These are phyloP conservation scores for Dicyrtomina minuta DNA, from an alignment of 2,888 invertebrate species.

Conservation along the genomic window DNA sequence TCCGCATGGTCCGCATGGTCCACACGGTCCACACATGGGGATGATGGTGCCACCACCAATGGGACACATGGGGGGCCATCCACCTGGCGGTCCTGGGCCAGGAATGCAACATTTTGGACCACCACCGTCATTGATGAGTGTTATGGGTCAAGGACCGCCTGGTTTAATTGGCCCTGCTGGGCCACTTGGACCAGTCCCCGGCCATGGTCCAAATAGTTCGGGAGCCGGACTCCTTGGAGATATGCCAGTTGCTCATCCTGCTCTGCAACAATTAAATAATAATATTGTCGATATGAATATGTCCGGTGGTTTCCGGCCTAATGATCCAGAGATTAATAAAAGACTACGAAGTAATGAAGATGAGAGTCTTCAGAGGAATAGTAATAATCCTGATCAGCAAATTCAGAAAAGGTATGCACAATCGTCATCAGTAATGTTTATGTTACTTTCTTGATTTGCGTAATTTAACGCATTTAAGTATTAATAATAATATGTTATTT, in stretches of 20 bases:
- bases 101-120: conserved; percentile 20
- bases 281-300: background rate
- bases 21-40: conserved; percentile 9
- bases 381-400: background rate
- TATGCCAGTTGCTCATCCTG: conserved; percentile 36
- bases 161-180: background rate
- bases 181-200: background rate
- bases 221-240: conserved; percentile 50
- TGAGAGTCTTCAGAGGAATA: background rate
- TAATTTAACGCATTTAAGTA: too few relatives aligned
- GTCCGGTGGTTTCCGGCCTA: background rate
- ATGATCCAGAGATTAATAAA: conserved; percentile 11
- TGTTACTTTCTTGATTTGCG: too few relatives aligned
- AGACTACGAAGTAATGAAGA: conserved; percentile 1
- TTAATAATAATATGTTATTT: too few relatives aligned
- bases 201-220: conserved; percentile 16
- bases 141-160: conserved; percentile 16
- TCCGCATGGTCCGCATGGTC: too few relatives aligned
- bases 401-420: conserved; percentile 18
- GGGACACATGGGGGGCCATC: conserved; percentile 30
- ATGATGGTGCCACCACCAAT: conserved; percentile 52
- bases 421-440: background rate
- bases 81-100: conserved; percentile 14
- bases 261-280: conserved; percentile 10
- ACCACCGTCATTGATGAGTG: conserved; percentile 5